Evolutionary conservation across 2,797 vertebrate genomes (phyloP).

Genomic region (Karalla daura): DNA sequence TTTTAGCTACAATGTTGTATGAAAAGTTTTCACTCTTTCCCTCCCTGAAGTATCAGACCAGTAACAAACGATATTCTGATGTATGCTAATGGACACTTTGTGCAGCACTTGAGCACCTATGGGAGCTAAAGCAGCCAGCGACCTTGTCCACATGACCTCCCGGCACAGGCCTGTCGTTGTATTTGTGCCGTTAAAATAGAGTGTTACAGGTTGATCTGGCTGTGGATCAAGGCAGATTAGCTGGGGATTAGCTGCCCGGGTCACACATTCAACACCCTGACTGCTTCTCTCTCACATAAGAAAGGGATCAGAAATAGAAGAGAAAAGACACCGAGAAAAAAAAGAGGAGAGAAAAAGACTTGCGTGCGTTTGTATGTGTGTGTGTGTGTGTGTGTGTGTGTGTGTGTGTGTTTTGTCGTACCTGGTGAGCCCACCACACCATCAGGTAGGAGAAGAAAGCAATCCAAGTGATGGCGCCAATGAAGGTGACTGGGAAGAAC

Average conservation of each 20-base stretch:
- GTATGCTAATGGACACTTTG: not conserved
- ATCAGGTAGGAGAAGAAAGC: constrained; percentile 97
- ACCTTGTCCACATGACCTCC: constrained; percentile 36
- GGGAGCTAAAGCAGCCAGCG: constrained; percentile 8
- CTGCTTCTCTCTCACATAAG: constrained; percentile 22
- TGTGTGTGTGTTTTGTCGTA: constrained; percentile 72
- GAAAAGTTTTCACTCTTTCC: too few species aligned
- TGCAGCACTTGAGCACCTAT: not conserved
- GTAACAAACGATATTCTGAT: not conserved
- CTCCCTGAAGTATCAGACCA: not conserved
- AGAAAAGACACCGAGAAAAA: not conserved
- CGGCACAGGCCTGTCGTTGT: constrained; percentile 27
- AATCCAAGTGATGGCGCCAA: constrained; percentile 96
- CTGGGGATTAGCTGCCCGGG: constrained; percentile 56
- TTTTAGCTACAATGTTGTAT: too few species aligned
- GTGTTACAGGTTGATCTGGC: constrained; percentile 54
- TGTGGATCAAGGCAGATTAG: constrained; percentile 66
- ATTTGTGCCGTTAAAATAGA: constrained; percentile 55
- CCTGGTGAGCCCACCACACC: constrained; percentile 99
- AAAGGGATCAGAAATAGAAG: constrained; percentile 8
- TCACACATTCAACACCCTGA: constrained; percentile 66
- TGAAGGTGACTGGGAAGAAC: constrained; percentile 92
- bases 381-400: constrained; percentile 2
- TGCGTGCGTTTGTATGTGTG: too few species aligned
- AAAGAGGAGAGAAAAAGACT: too few species aligned